Percentiles rank a stretch among this genome's conserved stretches.
Evolutionary conservation across 2,113 vertebrate genomes (phyloP).

Genomic region (Burhinus oedicnemus): DNA sequence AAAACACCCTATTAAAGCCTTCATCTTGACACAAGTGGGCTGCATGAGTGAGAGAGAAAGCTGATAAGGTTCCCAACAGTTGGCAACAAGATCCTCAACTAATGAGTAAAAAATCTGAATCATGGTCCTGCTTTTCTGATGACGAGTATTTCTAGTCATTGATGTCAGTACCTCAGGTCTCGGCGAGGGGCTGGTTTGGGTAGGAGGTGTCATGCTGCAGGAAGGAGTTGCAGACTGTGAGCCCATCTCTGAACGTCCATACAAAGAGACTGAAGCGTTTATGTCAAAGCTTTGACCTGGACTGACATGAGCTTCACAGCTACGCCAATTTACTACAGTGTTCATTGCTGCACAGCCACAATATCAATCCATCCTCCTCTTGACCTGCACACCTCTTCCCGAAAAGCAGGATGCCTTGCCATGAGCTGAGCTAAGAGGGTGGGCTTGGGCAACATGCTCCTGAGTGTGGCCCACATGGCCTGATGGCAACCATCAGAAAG

Average conservation of each 20-base stretch:
- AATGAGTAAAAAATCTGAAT: conserved; percentile 55
- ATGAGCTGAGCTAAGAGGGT: not conserved
- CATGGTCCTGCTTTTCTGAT: not conserved
- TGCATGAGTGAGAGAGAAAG: not conserved
- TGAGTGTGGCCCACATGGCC: not conserved
- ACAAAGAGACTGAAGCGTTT: not conserved
- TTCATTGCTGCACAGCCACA: not conserved
- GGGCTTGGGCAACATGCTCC: fast-evolving
- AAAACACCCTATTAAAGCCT: conserved; percentile 39
- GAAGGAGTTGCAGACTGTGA: not conserved
- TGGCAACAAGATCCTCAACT: conserved; percentile 25
- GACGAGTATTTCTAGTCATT: not conserved
- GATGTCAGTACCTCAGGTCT: not conserved
- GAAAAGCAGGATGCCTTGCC: not conserved
- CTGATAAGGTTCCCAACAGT: conserved; percentile 18
- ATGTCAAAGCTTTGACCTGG: not conserved
- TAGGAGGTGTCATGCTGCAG: not conserved
- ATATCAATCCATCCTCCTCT: not conserved
- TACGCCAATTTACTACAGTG: fast-evolving
- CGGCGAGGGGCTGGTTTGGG: not conserved
- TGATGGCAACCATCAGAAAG: not conserved
- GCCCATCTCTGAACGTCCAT: not conserved
- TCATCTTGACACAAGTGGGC: conserved; percentile 52
- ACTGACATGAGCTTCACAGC: not conserved
- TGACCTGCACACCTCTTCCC: not conserved